Evolutionary conservation across 2,113 vertebrate species (phyloP).

Genomic region (Synodontis membranacea): DNA sequence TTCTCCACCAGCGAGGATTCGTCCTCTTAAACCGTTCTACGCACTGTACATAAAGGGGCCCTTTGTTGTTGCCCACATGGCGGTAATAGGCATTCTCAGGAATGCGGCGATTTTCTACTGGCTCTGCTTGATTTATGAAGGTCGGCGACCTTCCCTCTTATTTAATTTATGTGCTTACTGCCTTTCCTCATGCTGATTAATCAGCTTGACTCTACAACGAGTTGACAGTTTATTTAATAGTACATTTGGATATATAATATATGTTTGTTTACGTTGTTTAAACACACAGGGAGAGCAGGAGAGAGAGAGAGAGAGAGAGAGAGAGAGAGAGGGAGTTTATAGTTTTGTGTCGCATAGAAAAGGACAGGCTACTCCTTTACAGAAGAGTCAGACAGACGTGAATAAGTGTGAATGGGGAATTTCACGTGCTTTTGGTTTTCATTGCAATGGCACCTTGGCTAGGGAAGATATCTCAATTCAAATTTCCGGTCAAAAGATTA

Average conservation of each 20-base stretch:
- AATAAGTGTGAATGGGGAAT: not conserved
- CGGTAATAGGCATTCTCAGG: constrained; percentile 20
- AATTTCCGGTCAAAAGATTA: too few relatives aligned
- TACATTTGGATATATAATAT: not conserved
- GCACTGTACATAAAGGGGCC: constrained; percentile 19
- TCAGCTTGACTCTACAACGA: not conserved
- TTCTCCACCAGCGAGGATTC: not conserved
- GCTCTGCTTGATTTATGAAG: constrained; percentile 20
- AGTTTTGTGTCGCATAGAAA: too few relatives aligned
- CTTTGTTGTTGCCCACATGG: constrained; percentile 18
- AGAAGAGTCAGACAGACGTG: not conserved
- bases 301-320: too few relatives aligned
- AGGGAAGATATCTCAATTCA: too few relatives aligned
- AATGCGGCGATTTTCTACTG: constrained; percentile 3
- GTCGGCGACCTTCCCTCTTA: not conserved
- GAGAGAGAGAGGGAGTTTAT: too few relatives aligned
- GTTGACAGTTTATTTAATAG: not conserved
- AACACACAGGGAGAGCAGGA: too few relatives aligned
- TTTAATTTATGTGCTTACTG: constrained; percentile 5
- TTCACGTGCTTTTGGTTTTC: not conserved
- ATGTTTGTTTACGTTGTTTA: too few relatives aligned
- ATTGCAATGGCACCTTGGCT: not conserved
- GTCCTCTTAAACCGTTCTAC: not conserved
- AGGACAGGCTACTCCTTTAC: not conserved
- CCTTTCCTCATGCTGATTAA: constrained; percentile 16